Percentiles rank a stretch among this genome's conserved stretches.
Evolutionary conservation across 2,888 invertebrate species (phyloP).

Genomic region (Nebria brevicollis): DNA sequence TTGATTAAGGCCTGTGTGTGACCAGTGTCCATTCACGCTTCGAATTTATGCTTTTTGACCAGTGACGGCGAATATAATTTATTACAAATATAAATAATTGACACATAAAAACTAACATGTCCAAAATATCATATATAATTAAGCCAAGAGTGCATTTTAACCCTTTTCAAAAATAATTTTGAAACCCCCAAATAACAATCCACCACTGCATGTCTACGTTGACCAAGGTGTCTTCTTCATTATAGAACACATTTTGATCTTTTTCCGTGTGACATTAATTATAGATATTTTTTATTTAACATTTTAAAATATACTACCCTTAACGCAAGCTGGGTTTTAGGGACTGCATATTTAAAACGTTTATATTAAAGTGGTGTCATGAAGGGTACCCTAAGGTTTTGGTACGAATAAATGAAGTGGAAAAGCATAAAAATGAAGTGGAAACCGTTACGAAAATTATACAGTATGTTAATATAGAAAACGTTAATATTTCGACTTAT

Average conservation of each 20-base stretch:
- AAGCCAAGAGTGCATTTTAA: too few species aligned
- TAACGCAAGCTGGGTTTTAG: not conserved
- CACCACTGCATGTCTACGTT: too few species aligned
- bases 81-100: not conserved
- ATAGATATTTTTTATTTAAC: not conserved
- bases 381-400: not conserved
- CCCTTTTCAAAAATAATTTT: too few species aligned
- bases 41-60: constrained; percentile 6
- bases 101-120: too few species aligned
- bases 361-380: not conserved
- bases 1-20: constrained; percentile 18
- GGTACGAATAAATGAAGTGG: not conserved
- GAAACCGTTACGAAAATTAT: not conserved
- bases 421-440: not conserved
- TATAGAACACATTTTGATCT: too few species aligned
- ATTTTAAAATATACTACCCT: not conserved
- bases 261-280: too few species aligned
- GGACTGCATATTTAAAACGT: not conserved
- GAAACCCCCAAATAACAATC: too few species aligned
- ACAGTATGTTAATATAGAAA: not conserved
- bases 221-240: too few species aligned
- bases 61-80: not conserved
- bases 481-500: constrained; percentile 6
- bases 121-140: too few species aligned
- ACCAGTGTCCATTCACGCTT: constrained; percentile 3